Evolutionary conservation across 92 coral and sea anemone genomes (phyloP).

Genomic region (Porites lobata): DNA sequence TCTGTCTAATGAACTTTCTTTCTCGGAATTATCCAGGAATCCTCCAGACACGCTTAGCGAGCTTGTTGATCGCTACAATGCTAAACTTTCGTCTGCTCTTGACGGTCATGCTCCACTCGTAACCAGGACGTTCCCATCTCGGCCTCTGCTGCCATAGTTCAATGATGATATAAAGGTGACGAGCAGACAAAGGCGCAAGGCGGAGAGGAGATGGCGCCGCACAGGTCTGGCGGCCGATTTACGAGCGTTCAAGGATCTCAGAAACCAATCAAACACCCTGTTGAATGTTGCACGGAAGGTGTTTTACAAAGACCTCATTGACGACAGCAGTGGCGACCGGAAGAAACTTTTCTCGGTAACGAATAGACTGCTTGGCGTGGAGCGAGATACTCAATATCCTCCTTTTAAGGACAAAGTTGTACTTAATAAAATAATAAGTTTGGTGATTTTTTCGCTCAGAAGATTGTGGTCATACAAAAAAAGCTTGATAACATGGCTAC

Average conservation of each 20-base stretch:
- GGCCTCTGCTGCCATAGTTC: slow-evolving; percentile 10
- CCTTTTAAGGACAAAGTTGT: slow-evolving; percentile 31
- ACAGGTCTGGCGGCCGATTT: too few species aligned
- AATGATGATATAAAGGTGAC: slow-evolving; percentile 41
- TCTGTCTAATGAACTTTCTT: too few species aligned
- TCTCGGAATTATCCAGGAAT: too few species aligned
- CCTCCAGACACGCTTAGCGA: too few species aligned
- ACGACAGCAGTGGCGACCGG: slow-evolving; percentile 3
- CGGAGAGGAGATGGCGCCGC: too few species aligned
- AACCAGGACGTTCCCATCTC: too few species aligned
- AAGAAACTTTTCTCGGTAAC: not conserved
- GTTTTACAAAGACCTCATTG: slow-evolving; percentile 50
- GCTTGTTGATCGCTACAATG: too few species aligned
- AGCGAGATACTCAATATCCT: slow-evolving; percentile 9
- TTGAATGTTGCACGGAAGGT: slow-evolving; percentile 51
- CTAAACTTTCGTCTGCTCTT: too few species aligned
- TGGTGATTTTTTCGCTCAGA: slow-evolving; percentile 61
- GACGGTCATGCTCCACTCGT: not conserved
- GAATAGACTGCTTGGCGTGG: too few species aligned
- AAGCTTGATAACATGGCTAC: slow-evolving; percentile 12
- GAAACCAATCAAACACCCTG: slow-evolving; percentile 26
- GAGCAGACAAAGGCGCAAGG: slow-evolving; percentile 44
- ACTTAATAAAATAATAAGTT: slow-evolving; percentile 46
- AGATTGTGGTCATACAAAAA: slow-evolving; percentile 45
- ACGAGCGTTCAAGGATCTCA: not conserved